Base-by-base conservation (phyloP, 2,797 vertebrate genomes). In the Microcaecilia unicolor region DNA sequence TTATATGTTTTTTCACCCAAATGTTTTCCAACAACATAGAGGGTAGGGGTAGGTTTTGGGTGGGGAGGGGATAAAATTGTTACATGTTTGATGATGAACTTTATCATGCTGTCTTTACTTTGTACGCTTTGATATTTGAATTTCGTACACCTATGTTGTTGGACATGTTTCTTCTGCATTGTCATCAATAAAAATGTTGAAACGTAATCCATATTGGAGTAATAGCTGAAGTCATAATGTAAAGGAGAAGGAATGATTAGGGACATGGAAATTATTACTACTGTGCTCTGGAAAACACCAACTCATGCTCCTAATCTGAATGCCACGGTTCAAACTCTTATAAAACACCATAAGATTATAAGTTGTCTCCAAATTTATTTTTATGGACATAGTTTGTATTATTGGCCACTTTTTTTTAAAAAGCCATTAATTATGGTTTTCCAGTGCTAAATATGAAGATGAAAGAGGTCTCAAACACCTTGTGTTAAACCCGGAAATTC, bases 391-490 rank as follows among this genome's bases (percentile, higher is more conserved):
- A 47, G 50, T 56, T 53, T 48, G 72, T 76, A 72, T 67, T 56
- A 58, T 36, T 43, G 44, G 49, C 59, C 48, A 51, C 41, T 44
- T 44, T 34, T 52, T n/a, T 64, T 50, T 13, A 1, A 20, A 51
- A 61, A 65, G 53, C 48, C 37, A 55, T 37, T 34, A 31, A 31
- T 51, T 37, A 48, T 25, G 39, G 58, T 40, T 75, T 69, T 69
- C 64, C 74, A 72, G 76, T 65, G 64, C 58, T 76, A 72, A 75
- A 61, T 44, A 54, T 44, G 41, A 51, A 63, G 41, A 41, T 37
- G 58, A 38, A 57, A 56, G 55, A 51, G 55, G 67, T 54, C 53
- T 55, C 22, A 33, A 64, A 60, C n/a, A n/a, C n/a, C n/a, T n/a
- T n/a, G n/a, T n/a, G n/a, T n/a, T n/a, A n/a, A n/a, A n/a, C n/a